Conservation (phyloP, 2,113 vertebrate genomes). For the Saiga tatarica region DNA sequence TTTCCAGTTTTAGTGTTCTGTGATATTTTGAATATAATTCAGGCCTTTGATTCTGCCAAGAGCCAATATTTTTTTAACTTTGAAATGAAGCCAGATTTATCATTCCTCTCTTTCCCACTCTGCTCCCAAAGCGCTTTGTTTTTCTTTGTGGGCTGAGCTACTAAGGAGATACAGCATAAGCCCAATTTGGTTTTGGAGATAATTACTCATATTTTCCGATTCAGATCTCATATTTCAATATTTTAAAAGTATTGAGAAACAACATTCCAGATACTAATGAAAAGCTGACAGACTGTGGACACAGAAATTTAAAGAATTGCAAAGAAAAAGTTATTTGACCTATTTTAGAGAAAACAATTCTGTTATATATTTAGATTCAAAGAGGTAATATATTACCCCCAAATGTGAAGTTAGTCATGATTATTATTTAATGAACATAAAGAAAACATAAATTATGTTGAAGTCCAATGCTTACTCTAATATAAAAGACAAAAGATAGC, state of each 20-base stretch:
- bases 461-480: background rate
- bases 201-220: background rate
- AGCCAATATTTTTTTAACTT: background rate
- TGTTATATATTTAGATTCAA: background rate
- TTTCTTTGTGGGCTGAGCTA: constrained; percentile 2
- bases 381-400: background rate
- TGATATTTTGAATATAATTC: constrained; percentile 46
- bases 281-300: background rate
- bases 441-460: background rate
- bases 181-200: background rate
- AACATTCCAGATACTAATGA: background rate
- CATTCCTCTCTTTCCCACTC: background rate
- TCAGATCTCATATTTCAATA: background rate
- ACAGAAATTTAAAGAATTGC: background rate
- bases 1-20: constrained; percentile 10
- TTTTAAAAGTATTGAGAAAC: background rate
- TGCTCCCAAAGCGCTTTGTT: background rate
- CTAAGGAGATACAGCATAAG: background rate
- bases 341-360: background rate
- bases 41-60: background rate
- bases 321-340: background rate
- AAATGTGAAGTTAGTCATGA: background rate
- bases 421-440: background rate
- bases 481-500: background rate
- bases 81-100: constrained; percentile 29